Conservation (phyloP, 2,113 vertebrate genomes). For the Austrofundulus limnaeus region DNA sequence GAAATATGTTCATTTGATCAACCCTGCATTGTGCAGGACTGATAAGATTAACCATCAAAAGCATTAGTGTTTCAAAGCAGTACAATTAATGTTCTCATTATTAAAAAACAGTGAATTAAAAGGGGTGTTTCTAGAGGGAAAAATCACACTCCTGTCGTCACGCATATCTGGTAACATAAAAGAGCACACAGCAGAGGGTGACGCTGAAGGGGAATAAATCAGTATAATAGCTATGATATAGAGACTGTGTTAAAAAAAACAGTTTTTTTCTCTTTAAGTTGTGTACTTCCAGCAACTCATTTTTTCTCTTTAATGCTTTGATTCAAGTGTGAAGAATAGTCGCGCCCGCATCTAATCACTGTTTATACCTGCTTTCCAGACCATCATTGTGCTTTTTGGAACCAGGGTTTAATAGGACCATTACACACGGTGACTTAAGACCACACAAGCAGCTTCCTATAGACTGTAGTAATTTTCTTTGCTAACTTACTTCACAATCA, state of each 20-base stretch:
- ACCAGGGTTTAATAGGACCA: slow-evolving; percentile 35
- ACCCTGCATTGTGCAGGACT: slow-evolving; percentile 63
- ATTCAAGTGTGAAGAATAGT: slow-evolving; percentile 25
- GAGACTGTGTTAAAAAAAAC: slow-evolving; percentile 13
- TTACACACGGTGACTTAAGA: slow-evolving; percentile 39
- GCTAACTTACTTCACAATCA: slow-evolving; percentile 52
- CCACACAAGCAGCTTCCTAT: slow-evolving; percentile 67
- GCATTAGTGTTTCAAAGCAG: slow-evolving; percentile 64
- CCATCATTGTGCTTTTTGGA: slow-evolving; percentile 44
- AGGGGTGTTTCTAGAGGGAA: slow-evolving; percentile 45
- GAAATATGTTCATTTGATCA: slow-evolving; percentile 73
- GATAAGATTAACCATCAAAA: slow-evolving; percentile 76
- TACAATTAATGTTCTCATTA: slow-evolving; percentile 65
- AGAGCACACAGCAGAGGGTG: slow-evolving; percentile 51
- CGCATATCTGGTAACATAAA: slow-evolving; percentile 58
- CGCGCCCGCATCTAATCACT: slow-evolving; percentile 47
- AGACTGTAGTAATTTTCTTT: slow-evolving; percentile 43
- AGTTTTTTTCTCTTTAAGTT: slow-evolving; percentile 11
- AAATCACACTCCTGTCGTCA: slow-evolving; percentile 56
- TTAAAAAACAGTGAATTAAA: slow-evolving; percentile 57
- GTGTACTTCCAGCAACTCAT: background rate
- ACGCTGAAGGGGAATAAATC: slow-evolving; percentile 29
- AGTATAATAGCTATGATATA: slow-evolving; percentile 14
- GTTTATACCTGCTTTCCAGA: slow-evolving; percentile 41
- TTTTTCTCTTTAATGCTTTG: slow-evolving; percentile 5